phyloP scores from a whole-genome alignment of 2,888 invertebrate genomes.

The Nemapogon koenigi region DNA sequence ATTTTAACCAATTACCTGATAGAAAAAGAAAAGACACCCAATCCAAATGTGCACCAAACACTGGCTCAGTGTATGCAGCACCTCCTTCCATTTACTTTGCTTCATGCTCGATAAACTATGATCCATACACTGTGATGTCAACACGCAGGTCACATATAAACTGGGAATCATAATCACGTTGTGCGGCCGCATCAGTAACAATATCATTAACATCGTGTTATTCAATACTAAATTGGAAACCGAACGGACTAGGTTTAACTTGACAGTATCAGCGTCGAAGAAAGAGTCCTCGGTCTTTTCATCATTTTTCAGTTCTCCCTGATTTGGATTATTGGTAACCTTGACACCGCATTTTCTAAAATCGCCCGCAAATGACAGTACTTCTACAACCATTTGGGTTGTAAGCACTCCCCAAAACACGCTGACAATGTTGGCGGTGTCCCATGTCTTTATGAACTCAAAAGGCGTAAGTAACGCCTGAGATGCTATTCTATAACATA shows the following conservation, averaged over 20 bases:
- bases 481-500: constrained; percentile 35
- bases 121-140: constrained; percentile 63
- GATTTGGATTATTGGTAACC: constrained; percentile 15
- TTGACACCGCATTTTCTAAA: constrained; percentile 29
- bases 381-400: constrained; percentile 40
- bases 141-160: constrained; percentile 55
- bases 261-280: constrained; percentile 38
- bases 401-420: constrained; percentile 40
- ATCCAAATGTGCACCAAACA: constrained; percentile 69
- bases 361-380: constrained; percentile 35
- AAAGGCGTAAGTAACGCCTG: constrained; percentile 25
- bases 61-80: constrained; percentile 35
- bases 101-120: constrained; percentile 62
- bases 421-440: constrained; percentile 36
- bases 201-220: constrained; percentile 55
- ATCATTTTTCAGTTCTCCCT: constrained; percentile 18
- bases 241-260: constrained; percentile 38
- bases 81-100: constrained; percentile 40
- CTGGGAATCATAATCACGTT: constrained; percentile 74
- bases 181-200: constrained; percentile 74
- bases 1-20: constrained; percentile 79
- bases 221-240: constrained; percentile 47
- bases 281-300: constrained; percentile 43
- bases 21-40: constrained; percentile 83
- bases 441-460: constrained; percentile 29